A percentile compares a stretch with the other conserved stretches of the same genome.
phyloP scores from a whole-genome alignment of 2,113 vertebrate genomes.

The Raja brachyura region DNA sequence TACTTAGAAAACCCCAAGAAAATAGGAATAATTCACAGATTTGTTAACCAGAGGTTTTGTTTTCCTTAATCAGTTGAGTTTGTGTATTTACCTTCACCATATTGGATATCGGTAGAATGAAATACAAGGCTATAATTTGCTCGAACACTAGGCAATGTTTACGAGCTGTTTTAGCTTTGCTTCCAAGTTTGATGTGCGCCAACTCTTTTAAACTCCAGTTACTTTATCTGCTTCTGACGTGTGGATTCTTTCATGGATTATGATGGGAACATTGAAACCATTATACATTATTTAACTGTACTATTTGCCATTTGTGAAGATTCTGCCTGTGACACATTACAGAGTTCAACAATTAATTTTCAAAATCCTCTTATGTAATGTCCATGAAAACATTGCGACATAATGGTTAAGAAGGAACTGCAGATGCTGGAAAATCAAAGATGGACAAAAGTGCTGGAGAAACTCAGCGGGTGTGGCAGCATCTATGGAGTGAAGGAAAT shows the following conservation, averaged over 20 bases:
- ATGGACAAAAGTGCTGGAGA: no score
- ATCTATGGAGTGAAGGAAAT: no score
- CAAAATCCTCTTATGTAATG: not conserved
- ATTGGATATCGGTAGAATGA: not conserved
- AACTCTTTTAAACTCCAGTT: conserved; percentile 6
- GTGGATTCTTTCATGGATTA: conserved; percentile 19
- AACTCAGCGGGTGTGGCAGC: no score
- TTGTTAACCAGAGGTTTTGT: not conserved
- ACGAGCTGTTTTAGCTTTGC: not conserved
- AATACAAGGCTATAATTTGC: conserved; percentile 14
- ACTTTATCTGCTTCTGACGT: not conserved
- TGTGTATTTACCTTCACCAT: not conserved
- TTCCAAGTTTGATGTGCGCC: conserved; percentile 2
- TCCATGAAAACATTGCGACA: not conserved
- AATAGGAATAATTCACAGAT: not conserved
- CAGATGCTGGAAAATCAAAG: no score
- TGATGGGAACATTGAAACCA: not conserved
- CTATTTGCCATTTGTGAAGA: not conserved
- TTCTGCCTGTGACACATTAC: not conserved
- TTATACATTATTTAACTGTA: not conserved
- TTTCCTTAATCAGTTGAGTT: not conserved
- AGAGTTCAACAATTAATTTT: conserved; percentile 20
- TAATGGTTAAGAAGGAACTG: no score
- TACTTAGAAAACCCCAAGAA: not conserved
- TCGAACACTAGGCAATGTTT: not conserved